These are phyloP conservation scores for Lerista edwardsae DNA, from an alignment of 2,797 vertebrate genomes.

Conservation along the genomic window DNA sequence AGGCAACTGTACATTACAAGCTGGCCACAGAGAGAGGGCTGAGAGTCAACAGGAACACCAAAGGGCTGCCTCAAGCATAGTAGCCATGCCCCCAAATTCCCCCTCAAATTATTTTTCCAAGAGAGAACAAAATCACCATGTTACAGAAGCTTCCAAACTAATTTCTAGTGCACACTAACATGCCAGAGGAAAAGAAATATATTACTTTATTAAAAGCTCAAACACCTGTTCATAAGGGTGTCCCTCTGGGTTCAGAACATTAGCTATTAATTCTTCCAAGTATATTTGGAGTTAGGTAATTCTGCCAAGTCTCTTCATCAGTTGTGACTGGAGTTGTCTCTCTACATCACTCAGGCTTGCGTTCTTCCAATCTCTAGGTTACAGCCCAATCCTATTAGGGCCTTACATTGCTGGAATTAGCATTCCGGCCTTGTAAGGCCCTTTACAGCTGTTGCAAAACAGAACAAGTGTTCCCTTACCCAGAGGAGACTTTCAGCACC, in stretches of 20 bases:
- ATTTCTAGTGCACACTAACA: not conserved
- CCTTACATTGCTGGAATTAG: no score
- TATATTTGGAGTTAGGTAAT: not conserved
- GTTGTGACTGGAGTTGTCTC: not conserved
- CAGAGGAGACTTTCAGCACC: no score
- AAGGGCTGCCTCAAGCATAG: not conserved
- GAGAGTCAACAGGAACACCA: not conserved
- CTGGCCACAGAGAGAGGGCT: no score
- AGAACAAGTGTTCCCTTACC: no score
- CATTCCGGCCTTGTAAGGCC: no score
- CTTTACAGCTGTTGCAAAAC: no score
- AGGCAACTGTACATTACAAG: not conserved
- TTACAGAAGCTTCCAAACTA: not conserved
- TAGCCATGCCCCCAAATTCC: not conserved
- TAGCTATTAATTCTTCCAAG: no score
- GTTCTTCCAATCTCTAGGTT: not conserved
- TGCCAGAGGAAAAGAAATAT: no score
- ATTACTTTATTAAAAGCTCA: no score
- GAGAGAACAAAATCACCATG: not conserved
- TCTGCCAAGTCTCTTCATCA: not conserved
- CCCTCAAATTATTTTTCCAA: not conserved
- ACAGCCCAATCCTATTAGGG: no score
- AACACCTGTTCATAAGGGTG: no score
- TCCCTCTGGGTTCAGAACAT: no score
- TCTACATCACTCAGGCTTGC: not conserved